Evolutionary conservation across 2,113 vertebrate species (phyloP).

Genomic region (Chrysochloris asiatica): DNA sequence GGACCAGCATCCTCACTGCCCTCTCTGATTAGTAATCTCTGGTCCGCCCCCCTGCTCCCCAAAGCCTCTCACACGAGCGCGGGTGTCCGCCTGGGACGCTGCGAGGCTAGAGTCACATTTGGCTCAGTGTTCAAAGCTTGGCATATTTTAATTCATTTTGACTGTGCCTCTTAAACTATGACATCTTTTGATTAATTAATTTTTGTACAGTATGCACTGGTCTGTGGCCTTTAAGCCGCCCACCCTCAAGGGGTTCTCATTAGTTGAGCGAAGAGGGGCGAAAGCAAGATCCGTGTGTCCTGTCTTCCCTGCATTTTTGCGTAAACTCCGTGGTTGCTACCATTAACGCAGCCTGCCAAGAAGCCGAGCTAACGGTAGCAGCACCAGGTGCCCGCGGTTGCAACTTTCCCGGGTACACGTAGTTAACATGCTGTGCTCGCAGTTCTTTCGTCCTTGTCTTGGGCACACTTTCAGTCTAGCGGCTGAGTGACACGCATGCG

Average conservation of each 20-base stretch:
- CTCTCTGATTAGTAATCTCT: conserved; percentile 4
- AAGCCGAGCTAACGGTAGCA: conserved; percentile 21
- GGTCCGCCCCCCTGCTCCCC: not conserved
- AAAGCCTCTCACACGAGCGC: not conserved
- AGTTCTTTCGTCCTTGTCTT: conserved; percentile 61
- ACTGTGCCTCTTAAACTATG: conserved; percentile 6
- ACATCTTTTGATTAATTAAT: not conserved
- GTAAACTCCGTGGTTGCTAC: conserved; percentile 30
- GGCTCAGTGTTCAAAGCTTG: not conserved
- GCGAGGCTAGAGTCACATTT: not conserved
- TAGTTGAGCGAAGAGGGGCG: conserved; percentile 20
- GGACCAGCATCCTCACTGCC: not conserved
- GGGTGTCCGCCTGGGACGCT: not conserved
- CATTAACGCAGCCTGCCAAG: conserved; percentile 36
- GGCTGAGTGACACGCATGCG: conserved; percentile 70
- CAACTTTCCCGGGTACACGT: conserved; percentile 34
- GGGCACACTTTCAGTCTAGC: conserved; percentile 61
- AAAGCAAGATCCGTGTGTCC: conserved; percentile 23
- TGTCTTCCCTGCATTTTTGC: conserved; percentile 42
- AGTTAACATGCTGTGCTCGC: not conserved
- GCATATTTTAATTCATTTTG: conserved; percentile 24
- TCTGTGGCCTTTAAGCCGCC: conserved; percentile 47
- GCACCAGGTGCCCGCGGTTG: conserved; percentile 62
- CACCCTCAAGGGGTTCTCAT: conserved; percentile 24
- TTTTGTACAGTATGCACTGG: not conserved